Base-by-base conservation (phyloP, 2,888 invertebrate genomes). In the Rotaria magnacalcarata region DNA sequence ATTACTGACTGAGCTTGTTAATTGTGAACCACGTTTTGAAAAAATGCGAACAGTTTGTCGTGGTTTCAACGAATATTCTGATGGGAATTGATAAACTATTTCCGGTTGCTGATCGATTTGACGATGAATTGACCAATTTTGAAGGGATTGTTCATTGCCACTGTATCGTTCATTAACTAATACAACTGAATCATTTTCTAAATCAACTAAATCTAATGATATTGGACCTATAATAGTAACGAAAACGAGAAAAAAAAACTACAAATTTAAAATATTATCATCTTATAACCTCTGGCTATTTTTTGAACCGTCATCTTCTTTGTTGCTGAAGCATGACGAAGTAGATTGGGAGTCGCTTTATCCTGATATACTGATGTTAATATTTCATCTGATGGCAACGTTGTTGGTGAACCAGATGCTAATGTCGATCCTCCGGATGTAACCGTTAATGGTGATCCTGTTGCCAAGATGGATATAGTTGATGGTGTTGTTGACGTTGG, bases 101-200 rank as follows among this genome's bases (percentile, higher is more conserved):
- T 86, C 86, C 0, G 60, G 86, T 58, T 86, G 67, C 24, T 86
- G 84, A 56, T 86, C 86, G 5, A 86, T 54, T 85, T 86, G 84
- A 19, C 86, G 60, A 34, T 54, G 84, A 21, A 86, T 86, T 52
- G 67, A 54, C 86, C 86, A 86, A 74, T 86, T 86, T 24, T 67
- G 56, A 41, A 86, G 60, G 21, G 84, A 74, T 54, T 85, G 86
- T 21, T 86, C 75, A 43, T 43, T 74, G 50, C 86, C 74, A 56
- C 84, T 86, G 27, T 84, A 84, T 21, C 67, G 84, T 34, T 86
- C 84, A 43, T 86, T 84, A 14, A 86, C 84, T 58, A 86, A 56
- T 58, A 90, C 88, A 88, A 92, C 90, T 89, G 89, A 92, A 87
- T 91, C 91, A 85, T 92, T 92, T 87, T 92, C 91, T 19, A 92